Evolutionary conservation across 1,140 invertebrate genomes (phyloP).

Genomic region (Glomeris maerens): DNA sequence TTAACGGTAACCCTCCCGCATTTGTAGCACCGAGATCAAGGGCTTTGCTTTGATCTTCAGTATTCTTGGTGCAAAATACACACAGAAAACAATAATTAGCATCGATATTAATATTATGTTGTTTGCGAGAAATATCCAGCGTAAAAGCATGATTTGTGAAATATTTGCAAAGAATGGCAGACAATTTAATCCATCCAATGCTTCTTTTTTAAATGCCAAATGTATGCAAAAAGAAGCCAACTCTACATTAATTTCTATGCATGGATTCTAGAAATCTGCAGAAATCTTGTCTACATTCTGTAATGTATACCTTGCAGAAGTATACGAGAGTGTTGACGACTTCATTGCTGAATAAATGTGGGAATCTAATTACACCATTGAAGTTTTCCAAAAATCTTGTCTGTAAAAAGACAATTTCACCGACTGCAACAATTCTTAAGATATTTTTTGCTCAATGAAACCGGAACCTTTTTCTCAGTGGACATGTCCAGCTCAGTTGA

Average conservation of each 20-base stretch:
- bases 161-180: not conserved
- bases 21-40: conserved; percentile 48
- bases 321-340: conserved; percentile 33
- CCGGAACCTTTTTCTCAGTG: conserved; percentile 18
- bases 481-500: conserved; percentile 21
- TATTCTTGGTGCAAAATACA: too few relatives aligned
- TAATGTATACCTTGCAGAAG: conserved; percentile 42
- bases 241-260: too few relatives aligned
- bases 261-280: too few relatives aligned
- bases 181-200: too few relatives aligned
- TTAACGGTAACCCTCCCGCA: conserved; percentile 49
- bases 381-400: conserved; percentile 10
- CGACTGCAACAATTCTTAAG: not conserved
- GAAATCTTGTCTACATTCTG: not conserved
- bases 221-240: too few relatives aligned
- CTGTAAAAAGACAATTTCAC: conserved; percentile 1
- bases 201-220: too few relatives aligned
- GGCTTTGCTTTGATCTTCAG: conserved; percentile 40
- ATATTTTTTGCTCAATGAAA: not conserved
- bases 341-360: conserved; percentile 9
- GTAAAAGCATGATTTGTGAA: too few relatives aligned
- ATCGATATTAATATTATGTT: too few relatives aligned
- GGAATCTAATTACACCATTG: conserved; percentile 8
- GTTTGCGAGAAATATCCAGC: too few relatives aligned
- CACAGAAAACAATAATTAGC: too few relatives aligned